Percentiles rank a stretch among this genome's conserved stretches.
These are phyloP conservation scores for Chrysochloris asiatica DNA, from an alignment of 2,113 vertebrate genomes.

Conservation along the genomic window DNA sequence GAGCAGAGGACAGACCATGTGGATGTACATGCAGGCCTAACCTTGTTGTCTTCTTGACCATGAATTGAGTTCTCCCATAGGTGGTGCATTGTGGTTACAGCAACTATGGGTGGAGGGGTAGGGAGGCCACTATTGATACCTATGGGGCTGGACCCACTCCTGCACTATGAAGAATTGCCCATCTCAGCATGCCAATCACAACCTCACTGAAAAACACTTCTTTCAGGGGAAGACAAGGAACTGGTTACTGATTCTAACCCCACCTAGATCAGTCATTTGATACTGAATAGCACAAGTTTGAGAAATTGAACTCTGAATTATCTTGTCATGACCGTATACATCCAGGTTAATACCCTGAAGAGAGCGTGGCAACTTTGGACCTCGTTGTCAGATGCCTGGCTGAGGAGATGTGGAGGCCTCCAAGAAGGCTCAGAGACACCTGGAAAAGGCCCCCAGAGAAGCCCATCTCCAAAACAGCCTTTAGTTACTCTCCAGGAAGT, in stretches of 20 bases:
- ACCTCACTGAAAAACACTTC: not conserved
- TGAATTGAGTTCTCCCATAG: not conserved
- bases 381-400: not conserved
- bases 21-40: not conserved
- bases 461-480: not conserved
- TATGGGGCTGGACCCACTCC: not conserved
- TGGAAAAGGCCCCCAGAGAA: not conserved
- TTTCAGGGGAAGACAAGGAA: not conserved
- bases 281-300: not conserved
- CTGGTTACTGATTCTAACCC: not conserved
- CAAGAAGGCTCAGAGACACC: not conserved
- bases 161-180: not conserved
- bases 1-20: not conserved
- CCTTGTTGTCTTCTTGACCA: not conserved
- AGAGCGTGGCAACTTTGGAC: too few species aligned
- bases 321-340: not conserved
- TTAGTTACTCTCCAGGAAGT: not conserved
- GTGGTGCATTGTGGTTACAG: too few species aligned
- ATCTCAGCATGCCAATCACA: not conserved
- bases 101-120: fast-evolving
- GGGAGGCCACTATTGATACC: not conserved
- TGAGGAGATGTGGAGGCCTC: not conserved
- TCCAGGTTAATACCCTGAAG: not conserved
- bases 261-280: not conserved
- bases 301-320: not conserved